phyloP scores from a whole-genome alignment of 1,140 invertebrate genomes.

The Penaeus chinensis region DNA sequence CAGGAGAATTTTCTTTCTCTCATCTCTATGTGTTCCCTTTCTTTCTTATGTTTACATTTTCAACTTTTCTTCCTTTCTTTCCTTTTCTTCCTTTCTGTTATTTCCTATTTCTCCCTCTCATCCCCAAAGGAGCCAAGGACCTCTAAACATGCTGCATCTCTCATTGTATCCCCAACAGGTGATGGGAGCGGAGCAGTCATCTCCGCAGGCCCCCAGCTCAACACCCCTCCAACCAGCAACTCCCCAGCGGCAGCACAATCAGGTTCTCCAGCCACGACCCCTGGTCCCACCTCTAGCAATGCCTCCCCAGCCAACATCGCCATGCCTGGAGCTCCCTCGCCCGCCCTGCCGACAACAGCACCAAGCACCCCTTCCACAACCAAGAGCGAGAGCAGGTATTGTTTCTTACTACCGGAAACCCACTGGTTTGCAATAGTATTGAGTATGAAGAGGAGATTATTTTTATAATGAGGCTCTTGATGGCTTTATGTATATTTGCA shows the following conservation, averaged over 20 bases:
- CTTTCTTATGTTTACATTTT: neutral
- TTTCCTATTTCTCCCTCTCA: too few relatives aligned
- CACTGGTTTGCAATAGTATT: too few relatives aligned
- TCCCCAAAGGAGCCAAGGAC: too few relatives aligned
- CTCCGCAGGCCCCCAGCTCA: slow-evolving; percentile 55
- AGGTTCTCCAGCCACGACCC: slow-evolving; percentile 24
- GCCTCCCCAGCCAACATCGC: slow-evolving; percentile 42
- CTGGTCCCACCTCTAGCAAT: slow-evolving; percentile 14
- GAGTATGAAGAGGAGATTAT: too few relatives aligned
- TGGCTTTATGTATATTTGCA: neutral
- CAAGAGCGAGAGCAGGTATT: neutral
- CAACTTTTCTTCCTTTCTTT: neutral
- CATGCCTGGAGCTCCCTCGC: slow-evolving; percentile 25
- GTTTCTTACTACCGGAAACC: too few relatives aligned
- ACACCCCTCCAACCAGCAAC: slow-evolving; percentile 54
- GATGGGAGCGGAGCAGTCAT: slow-evolving; percentile 51
- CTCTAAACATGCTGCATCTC: neutral
- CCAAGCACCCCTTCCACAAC: neutral
- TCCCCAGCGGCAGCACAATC: slow-evolving; percentile 32
- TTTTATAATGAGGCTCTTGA: neutral
- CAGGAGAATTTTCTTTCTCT: neutral
- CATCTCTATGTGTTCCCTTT: neutral
- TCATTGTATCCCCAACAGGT: neutral
- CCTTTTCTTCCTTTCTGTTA: neutral
- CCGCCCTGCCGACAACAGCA: slow-evolving; percentile 10